Percentiles rank a stretch among this genome's conserved stretches.
Conservation (phyloP, 2,113 vertebrate species). For the Megaceryle maxima region DNA sequence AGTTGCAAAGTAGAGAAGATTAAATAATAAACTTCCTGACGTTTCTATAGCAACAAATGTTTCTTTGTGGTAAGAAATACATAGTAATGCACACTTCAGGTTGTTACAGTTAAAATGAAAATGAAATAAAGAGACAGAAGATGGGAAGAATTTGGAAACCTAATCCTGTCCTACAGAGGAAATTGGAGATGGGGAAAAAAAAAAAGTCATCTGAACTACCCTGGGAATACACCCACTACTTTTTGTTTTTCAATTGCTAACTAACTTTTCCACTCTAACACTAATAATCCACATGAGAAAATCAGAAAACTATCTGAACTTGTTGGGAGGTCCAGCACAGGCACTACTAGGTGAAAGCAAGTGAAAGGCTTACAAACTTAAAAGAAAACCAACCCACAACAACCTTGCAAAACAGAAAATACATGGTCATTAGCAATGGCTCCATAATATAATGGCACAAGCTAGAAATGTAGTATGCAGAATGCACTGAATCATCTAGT, state of each 20-base stretch:
- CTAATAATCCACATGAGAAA: neutral
- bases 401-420: neutral
- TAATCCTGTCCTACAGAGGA: neutral
- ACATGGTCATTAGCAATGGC: rapidly evolving
- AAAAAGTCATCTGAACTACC: neutral
- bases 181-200: neutral
- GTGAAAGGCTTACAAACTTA: neutral
- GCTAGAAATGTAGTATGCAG: neutral
- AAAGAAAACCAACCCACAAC: neutral
- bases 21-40: neutral
- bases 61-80: neutral
- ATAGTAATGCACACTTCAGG: neutral
- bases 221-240: neutral
- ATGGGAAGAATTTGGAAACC: neutral
- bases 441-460: neutral
- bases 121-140: neutral
- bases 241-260: neutral
- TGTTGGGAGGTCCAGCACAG: neutral
- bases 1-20: neutral
- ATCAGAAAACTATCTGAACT: neutral
- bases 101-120: neutral
- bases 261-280: no score
- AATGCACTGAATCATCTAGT: neutral
- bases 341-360: neutral
- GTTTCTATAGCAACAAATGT: neutral